phyloP scores from a whole-genome alignment of 2,797 vertebrate species.

The Pseudopleuronectes americanus region DNA sequence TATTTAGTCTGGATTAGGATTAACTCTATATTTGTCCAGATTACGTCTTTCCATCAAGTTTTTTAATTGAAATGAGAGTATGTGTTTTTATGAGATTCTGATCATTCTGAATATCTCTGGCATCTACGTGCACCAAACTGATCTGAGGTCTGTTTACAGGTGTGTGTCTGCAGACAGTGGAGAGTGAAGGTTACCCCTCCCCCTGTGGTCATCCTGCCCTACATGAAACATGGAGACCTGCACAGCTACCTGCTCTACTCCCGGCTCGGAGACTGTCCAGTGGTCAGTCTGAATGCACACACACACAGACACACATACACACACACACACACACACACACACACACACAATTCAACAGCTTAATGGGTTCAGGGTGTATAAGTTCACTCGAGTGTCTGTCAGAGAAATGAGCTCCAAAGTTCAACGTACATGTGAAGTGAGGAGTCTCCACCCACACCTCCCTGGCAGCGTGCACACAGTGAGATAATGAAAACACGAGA shows the following conservation, averaged over 20 bases:
- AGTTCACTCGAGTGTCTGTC: slow-evolving; percentile 43
- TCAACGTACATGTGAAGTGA: slow-evolving; percentile 28
- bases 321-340: neutral
- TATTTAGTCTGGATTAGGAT: no score
- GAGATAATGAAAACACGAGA: slow-evolving; percentile 43
- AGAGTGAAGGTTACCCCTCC: slow-evolving; percentile 92
- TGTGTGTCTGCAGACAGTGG: slow-evolving; percentile 93
- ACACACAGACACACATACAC: neutral
- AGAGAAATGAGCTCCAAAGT: slow-evolving; percentile 58
- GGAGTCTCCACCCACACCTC: slow-evolving; percentile 7
- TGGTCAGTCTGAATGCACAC: slow-evolving; percentile 79
- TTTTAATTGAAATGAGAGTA: no score
- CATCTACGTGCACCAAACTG: neutral
- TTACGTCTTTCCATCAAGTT: no score
- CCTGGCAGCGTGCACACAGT: slow-evolving; percentile 7
- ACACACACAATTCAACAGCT: slow-evolving; percentile 7
- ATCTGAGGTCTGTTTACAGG: slow-evolving; percentile 75
- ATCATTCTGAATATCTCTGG: no score
- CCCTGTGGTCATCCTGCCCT: slow-evolving; percentile 94
- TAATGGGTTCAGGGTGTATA: slow-evolving; percentile 28
- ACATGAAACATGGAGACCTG: slow-evolving; percentile 94
- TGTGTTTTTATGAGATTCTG: no score
- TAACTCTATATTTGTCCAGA: no score
- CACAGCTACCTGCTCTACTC: slow-evolving; percentile 95
- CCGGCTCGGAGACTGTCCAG: slow-evolving; percentile 88